Evolutionary conservation across 2,797 vertebrate genomes (phyloP).

Genomic region (Melanotaenia maccullochi): DNA sequence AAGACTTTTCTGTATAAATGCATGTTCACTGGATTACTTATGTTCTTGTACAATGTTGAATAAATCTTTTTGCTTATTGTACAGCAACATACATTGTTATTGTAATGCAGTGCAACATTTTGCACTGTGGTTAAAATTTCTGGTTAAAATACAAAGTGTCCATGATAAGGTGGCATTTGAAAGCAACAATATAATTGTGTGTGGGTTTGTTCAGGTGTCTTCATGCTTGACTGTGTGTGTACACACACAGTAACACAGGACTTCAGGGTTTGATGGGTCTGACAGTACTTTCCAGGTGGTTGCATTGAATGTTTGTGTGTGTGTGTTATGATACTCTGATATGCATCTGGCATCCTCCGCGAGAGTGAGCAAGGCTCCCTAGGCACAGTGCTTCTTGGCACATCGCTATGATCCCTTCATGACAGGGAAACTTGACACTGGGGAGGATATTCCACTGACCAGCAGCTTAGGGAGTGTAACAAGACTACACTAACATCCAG

Average conservation of each 20-base stretch:
- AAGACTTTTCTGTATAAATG: neutral
- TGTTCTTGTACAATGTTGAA: neutral
- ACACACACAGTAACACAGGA: slow-evolving; percentile 25
- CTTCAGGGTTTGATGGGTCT: slow-evolving; percentile 35
- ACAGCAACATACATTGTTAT: neutral
- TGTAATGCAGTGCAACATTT: neutral
- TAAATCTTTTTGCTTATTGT: neutral
- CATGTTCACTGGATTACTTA: neutral
- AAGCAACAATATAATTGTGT: slow-evolving; percentile 30
- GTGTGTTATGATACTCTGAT: slow-evolving; percentile 63
- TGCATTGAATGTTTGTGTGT: slow-evolving; percentile 42
- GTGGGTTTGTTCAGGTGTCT: slow-evolving; percentile 16
- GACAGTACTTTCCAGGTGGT: slow-evolving; percentile 62
- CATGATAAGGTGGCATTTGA: slow-evolving; percentile 30
- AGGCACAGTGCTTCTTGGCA: slow-evolving; percentile 67
- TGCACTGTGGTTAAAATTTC: neutral
- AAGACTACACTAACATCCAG: slow-evolving; percentile 56
- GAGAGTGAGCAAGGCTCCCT: slow-evolving; percentile 55
- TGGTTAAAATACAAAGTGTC: slow-evolving; percentile 12
- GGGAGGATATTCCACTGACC: slow-evolving; percentile 71
- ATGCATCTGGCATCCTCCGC: slow-evolving; percentile 40
- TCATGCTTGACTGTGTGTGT: slow-evolving; percentile 17
- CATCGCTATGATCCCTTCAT: slow-evolving; percentile 67
- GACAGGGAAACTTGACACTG: slow-evolving; percentile 74
- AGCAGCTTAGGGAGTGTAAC: slow-evolving; percentile 54